Evolutionary conservation across 2,888 invertebrate species (phyloP).

Genomic region (Eugnorisma glareosa): DNA sequence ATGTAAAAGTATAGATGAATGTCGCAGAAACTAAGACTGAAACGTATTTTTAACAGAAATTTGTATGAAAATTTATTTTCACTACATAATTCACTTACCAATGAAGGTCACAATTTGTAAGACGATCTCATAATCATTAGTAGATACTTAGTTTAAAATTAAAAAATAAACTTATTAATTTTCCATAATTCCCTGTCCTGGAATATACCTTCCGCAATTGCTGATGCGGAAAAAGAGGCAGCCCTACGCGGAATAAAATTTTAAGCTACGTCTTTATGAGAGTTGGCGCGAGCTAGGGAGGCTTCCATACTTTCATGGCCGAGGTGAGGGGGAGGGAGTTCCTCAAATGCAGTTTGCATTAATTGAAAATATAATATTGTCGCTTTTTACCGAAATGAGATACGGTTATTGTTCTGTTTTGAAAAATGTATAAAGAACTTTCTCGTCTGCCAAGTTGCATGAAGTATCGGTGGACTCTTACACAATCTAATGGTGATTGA

Average conservation of each 20-base stretch:
- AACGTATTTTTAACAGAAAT: background rate
- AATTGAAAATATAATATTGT: slow-evolving; percentile 68
- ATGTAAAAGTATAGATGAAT: background rate
- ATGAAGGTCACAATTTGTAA: background rate
- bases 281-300: slow-evolving; percentile 62
- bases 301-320: slow-evolving; percentile 26
- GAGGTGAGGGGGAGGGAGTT: slow-evolving; percentile 14
- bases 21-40: background rate
- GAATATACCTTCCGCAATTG: background rate
- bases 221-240: slow-evolving; percentile 23
- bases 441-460: slow-evolving; percentile 19
- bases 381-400: slow-evolving; percentile 60
- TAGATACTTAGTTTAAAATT: background rate
- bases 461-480: background rate
- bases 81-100: background rate
- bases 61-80: background rate
- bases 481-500: background rate
- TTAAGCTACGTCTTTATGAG: slow-evolving; percentile 64
- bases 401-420: slow-evolving; percentile 61
- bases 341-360: slow-evolving; percentile 68
- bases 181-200: background rate
- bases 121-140: background rate
- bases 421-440: slow-evolving; percentile 37
- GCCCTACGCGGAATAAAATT: slow-evolving; percentile 60
- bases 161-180: background rate